These are phyloP conservation scores for Hippocampus comes DNA, from an alignment of 2,113 vertebrate species.

Conservation along the genomic window DNA sequence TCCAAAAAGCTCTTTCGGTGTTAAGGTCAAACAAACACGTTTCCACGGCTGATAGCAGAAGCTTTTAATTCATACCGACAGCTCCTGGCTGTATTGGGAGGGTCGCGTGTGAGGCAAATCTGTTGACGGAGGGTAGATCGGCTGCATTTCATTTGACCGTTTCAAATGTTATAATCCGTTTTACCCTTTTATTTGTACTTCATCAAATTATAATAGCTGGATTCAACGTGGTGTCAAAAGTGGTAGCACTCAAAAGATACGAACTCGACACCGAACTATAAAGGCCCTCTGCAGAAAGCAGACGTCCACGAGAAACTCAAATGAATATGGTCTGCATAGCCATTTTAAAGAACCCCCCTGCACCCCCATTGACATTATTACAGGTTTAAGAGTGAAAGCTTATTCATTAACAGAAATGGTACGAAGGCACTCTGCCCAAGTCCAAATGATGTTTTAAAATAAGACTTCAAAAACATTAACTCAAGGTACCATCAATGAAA, in stretches of 20 bases:
- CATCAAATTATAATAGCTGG: neutral
- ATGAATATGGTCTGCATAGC: neutral
- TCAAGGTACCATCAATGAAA: no score
- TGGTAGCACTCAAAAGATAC: neutral
- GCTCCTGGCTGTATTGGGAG: neutral
- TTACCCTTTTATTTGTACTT: neutral
- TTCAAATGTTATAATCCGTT: neutral
- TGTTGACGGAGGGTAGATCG: neutral
- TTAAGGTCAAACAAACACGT: conserved; percentile 40
- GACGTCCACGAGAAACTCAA: neutral
- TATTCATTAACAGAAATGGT: no score
- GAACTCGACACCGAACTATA: neutral
- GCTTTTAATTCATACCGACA: conserved; percentile 5
- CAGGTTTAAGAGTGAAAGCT: neutral
- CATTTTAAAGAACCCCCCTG: neutral
- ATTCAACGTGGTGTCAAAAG: neutral
- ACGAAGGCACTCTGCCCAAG: no score
- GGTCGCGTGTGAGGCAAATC: neutral
- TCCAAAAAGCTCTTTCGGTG: conserved; percentile 22
- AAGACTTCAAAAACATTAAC: no score
- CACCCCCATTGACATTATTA: neutral
- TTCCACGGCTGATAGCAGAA: conserved; percentile 16
- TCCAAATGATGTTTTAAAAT: no score
- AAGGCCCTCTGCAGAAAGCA: neutral
- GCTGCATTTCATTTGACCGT: neutral